Percentiles rank a stretch among this genome's conserved stretches.
These are phyloP conservation scores for Hirudinaria manillensis DNA, from an alignment of 2,888 invertebrate species.

Conservation along the genomic window DNA sequence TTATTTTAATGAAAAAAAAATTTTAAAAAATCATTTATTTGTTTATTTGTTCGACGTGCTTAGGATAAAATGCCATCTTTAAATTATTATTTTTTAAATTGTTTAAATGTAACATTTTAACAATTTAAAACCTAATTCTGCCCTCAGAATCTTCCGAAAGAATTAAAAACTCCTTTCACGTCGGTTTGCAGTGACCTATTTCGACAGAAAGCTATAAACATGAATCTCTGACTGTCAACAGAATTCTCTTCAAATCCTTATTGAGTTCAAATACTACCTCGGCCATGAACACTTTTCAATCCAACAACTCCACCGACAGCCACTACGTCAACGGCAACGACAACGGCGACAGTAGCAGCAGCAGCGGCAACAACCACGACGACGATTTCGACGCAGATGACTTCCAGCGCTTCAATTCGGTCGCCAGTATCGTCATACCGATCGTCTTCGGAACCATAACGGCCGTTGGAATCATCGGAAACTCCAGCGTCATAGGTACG, in stretches of 20 bases:
- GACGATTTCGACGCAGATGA: neutral
- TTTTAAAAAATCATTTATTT: no score
- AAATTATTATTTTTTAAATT: no score
- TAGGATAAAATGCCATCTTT: no score
- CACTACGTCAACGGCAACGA: neutral
- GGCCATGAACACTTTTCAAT: neutral
- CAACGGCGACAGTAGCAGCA: neutral
- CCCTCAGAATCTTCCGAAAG: no score
- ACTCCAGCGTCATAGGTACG: slow-evolving; percentile 78
- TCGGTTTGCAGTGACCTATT: no score
- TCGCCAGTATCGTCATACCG: slow-evolving; percentile 47
- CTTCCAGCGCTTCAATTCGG: slow-evolving; percentile 2
- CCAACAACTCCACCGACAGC: neutral
- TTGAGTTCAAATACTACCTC: neutral
- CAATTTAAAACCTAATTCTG: no score
- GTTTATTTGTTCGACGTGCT: no score
- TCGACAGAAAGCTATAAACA: no score
- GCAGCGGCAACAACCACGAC: neutral
- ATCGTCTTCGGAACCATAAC: slow-evolving; percentile 78
- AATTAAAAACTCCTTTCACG: no score
- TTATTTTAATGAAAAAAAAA: no score
- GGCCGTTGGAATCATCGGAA: slow-evolving; percentile 77
- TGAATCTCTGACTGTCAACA: slow-evolving; percentile 2
- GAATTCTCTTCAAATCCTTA: neutral
- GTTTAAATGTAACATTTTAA: no score